Evolutionary conservation across 2,888 invertebrate genomes (phyloP), one percentile per base, ranked within the genome.

Genomic region (Emmelina monodactyla): DNA sequence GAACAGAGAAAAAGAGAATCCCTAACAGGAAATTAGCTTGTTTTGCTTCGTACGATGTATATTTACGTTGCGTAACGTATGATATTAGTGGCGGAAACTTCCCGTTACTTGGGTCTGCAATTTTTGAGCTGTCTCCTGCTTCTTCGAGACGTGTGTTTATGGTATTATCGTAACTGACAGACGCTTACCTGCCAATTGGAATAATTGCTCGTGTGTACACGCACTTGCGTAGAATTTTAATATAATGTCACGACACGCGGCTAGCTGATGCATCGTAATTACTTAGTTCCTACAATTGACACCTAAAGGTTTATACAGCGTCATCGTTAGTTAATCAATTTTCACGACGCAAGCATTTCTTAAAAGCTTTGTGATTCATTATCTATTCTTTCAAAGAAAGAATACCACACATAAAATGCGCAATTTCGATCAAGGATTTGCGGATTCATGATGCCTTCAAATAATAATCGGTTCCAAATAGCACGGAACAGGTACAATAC

Each of bases 11-110:
- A n/a, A n/a, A n/a, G 52, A 25, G 11, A 25, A 25, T 43, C 49
- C 49, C 51, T 43, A 48, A 51, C 61, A 63, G 67, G 64, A 72
- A 72, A 72, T 70, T 62, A 62, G 53, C 58, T 61, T 58, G 55
- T 62, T 61, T 59, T 51, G 59, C 58, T 58, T 55, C 55, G 25
- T 25, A 3, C 25, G 25, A 19, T 6, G 19, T 9, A 25, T 14
- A 6, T 15, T 12, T 55, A 51, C 52, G 51, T 63, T 63, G 63
- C 55, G 58, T 58, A 66, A 60, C 57, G 50, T 55, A 55, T 51
- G 49, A 49, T 55, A 60, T 60, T 66, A 61, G 58, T 63, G 55
- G 63, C 58, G 51, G 54, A 63, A 63, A 63, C 49, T 56, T 67
- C 62, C 72, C 67, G 73, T 71, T 71, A 70, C 37, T 36, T 54